Base-by-base conservation (phyloP, 1,140 invertebrate species). In the Augochlora pura region DNA sequence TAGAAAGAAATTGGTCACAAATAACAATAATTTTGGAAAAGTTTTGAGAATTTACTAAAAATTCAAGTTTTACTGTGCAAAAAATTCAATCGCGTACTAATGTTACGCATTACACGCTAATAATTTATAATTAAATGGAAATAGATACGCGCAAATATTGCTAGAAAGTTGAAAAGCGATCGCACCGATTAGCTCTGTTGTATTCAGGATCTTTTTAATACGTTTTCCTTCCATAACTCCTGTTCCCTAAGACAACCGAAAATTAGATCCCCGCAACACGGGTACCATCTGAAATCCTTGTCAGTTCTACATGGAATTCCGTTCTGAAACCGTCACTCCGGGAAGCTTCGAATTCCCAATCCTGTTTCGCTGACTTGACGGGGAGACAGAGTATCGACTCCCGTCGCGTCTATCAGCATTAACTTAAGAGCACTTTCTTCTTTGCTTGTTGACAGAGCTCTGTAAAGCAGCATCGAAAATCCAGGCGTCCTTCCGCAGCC, bases 391-490 rank as follows among this genome's bases (percentile, higher is more conserved):
- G 38, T 67, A 74, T 66, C 52, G 54, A 79, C 60, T 42, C 18
- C 14, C 1, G 3, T 0, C 1, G 59, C 46, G 60, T 60, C 62
- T 74, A 49, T 65, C 70, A 25, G 21, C 71, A 52, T 62, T n/a
- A 70, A 64, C 16, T 49, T 77, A 62, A 69, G 0, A 62, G 14
- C 62, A 59, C 16, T 25, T 60, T 64, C 73, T 60, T 57, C 23
- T 70, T 25, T 57, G 25, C 39, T n/a, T 57, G 16, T 71, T 76
- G 14, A 92, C 94, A 97, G 97, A 98, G 86, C 93, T 98, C 79
- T 96, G 96, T 91, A 93, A 97, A 89, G 98, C 98, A 16, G 98
- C 97, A 38, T 96, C 96, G 52, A 98, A 98, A 94, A 98, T 98
- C 88, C 98, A 99, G 92, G 97, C 97, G 3, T 97, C 97, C 60